phyloP scores from a whole-genome alignment of 2,888 invertebrate species.

The Acronicta aceris region DNA sequence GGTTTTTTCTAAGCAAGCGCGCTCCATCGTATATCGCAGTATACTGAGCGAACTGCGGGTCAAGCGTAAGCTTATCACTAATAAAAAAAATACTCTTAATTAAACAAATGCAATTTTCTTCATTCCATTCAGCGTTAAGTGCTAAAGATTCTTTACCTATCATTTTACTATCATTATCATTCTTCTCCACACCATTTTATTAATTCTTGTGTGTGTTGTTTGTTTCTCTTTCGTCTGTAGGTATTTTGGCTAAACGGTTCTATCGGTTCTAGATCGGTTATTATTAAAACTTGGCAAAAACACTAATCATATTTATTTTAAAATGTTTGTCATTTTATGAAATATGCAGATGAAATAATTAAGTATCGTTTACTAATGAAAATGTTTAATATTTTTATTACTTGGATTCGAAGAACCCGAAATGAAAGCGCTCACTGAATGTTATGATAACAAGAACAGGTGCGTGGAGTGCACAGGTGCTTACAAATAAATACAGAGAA shows the following conservation, averaged over 20 bases:
- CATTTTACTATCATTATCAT: neutral
- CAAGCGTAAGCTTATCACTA: too few species aligned
- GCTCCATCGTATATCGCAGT: too few species aligned
- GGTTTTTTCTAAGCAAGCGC: too few species aligned
- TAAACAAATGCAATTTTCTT: too few species aligned
- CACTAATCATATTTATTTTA: conserved; percentile 35
- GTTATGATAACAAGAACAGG: conserved; percentile 41
- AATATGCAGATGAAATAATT: conserved; percentile 17
- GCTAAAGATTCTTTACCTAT: neutral
- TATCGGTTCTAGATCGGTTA: conserved; percentile 32
- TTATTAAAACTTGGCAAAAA: conserved; percentile 45
- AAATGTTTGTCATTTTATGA: conserved; percentile 21
- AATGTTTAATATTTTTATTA: conserved; percentile 4
- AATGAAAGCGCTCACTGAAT: conserved; percentile 31
- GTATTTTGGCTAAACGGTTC: conserved; percentile 28
- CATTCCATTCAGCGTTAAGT: neutral
- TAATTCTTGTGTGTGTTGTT: neutral
- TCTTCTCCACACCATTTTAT: neutral
- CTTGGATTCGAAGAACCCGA: conserved; percentile 9
- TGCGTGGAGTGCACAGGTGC: conserved; percentile 39
- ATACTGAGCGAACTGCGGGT: too few species aligned
- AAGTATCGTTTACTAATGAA: conserved; percentile 1
- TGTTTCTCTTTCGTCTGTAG: neutral
- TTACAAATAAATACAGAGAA: conserved; percentile 27
- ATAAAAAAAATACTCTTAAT: too few species aligned